Conservation (phyloP, 1,140 invertebrate genomes). For the Calosoma granatense region DNA sequence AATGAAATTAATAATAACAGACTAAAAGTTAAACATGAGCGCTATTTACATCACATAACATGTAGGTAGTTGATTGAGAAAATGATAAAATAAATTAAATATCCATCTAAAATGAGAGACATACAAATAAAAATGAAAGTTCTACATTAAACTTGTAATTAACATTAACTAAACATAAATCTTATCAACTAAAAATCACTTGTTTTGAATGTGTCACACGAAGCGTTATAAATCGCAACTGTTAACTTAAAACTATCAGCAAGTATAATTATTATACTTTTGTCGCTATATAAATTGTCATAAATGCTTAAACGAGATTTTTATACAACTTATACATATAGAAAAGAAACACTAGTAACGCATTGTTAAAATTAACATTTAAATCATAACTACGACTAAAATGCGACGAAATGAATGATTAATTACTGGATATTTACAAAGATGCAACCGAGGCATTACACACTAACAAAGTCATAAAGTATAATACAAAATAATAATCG, state of each 20-base stretch:
- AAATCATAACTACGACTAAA: not conserved
- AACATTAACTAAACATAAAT: too few relatives aligned
- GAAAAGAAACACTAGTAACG: constrained; percentile 12
- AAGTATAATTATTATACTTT: not conserved
- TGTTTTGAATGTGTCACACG: constrained; percentile 2
- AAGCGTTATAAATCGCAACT: not conserved
- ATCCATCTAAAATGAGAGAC: too few relatives aligned
- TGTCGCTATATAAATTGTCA: too few relatives aligned
- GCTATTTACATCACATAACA: too few relatives aligned
- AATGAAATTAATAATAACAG: too few relatives aligned
- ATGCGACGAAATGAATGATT: not conserved
- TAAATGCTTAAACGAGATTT: not conserved
- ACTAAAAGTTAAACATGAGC: too few relatives aligned
- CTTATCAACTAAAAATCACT: constrained; percentile 6
- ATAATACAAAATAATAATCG: constrained; percentile 1
- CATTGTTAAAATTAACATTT: not conserved
- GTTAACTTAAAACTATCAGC: not conserved
- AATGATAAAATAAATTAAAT: too few relatives aligned
- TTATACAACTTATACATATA: constrained; percentile 16
- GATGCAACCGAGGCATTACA: constrained; percentile 23
- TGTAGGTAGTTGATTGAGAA: too few relatives aligned
- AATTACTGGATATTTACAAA: constrained; percentile 36
- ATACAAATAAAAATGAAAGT: too few relatives aligned
- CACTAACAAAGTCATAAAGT: not conserved
- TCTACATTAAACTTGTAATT: too few relatives aligned